These are phyloP conservation scores for Smutsia temminckii DNA, from an alignment of 2,797 vertebrate genomes.

Conservation along the genomic window DNA sequence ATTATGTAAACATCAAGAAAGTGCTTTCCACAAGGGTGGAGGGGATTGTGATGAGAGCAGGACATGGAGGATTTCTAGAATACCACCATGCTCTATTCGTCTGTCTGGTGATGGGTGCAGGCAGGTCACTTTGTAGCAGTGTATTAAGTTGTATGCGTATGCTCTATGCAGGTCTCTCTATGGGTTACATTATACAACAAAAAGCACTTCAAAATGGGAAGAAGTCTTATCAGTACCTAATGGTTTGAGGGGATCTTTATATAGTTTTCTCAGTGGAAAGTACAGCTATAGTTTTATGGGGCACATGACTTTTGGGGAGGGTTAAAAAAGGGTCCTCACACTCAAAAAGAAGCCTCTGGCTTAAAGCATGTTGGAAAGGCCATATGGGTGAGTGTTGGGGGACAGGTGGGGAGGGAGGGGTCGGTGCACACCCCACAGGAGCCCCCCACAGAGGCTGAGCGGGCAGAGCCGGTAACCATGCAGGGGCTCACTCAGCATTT, in stretches of 20 bases:
- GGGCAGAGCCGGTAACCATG: too few species aligned
- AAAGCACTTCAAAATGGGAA: background rate
- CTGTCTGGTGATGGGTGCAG: background rate
- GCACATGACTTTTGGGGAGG: background rate
- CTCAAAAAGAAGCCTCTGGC: background rate
- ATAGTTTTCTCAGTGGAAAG: background rate
- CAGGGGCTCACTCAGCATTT: background rate
- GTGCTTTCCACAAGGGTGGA: background rate
- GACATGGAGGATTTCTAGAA: background rate
- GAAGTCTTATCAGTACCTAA: background rate
- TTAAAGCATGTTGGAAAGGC: background rate
- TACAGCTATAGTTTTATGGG: background rate
- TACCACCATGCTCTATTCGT: background rate
- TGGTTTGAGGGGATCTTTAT: background rate
- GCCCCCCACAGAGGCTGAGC: fast-evolving
- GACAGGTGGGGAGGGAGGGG: background rate
- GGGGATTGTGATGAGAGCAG: background rate
- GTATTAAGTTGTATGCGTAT: background rate
- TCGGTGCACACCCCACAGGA: fast-evolving
- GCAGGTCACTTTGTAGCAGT: background rate
- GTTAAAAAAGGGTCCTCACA: background rate
- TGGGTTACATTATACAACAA: background rate
- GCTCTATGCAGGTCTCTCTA: background rate
- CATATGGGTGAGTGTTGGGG: too few species aligned
- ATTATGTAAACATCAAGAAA: background rate